Evolutionary conservation across 1,140 invertebrate species (phyloP).

Genomic region (Hesperophylax magnus): DNA sequence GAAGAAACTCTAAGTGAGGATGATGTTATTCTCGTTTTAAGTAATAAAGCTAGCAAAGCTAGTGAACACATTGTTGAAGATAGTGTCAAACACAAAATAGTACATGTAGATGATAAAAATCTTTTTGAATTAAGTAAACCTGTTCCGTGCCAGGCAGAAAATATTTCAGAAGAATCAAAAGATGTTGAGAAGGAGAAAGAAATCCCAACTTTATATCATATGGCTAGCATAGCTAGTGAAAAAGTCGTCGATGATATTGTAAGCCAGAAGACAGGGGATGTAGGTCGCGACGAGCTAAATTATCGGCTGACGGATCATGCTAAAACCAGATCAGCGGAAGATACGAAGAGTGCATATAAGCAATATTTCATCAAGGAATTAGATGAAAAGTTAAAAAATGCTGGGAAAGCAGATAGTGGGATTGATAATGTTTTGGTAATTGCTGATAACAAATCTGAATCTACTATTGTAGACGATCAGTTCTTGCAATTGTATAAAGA

Average conservation of each 20-base stretch:
- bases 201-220: background rate
- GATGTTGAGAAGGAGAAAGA: background rate
- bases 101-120: background rate
- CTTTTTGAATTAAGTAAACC: background rate
- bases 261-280: background rate
- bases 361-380: conserved; percentile 1
- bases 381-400: background rate
- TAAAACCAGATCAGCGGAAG: background rate
- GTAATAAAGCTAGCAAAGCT: background rate
- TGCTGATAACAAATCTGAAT: background rate
- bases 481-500: conserved; percentile 24
- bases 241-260: background rate
- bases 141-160: too few relatives aligned
- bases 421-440: background rate
- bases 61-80: background rate
- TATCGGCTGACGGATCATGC: background rate
- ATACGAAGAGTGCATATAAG: background rate
- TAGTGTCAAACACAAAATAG: background rate
- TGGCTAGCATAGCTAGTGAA: background rate
- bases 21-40: background rate
- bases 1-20: background rate
- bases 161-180: too few relatives aligned
- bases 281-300: background rate
- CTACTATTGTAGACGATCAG: conserved; percentile 1
- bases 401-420: background rate